Conservation (phyloP, 1,140 invertebrate species). For the Venturia canescens region DNA sequence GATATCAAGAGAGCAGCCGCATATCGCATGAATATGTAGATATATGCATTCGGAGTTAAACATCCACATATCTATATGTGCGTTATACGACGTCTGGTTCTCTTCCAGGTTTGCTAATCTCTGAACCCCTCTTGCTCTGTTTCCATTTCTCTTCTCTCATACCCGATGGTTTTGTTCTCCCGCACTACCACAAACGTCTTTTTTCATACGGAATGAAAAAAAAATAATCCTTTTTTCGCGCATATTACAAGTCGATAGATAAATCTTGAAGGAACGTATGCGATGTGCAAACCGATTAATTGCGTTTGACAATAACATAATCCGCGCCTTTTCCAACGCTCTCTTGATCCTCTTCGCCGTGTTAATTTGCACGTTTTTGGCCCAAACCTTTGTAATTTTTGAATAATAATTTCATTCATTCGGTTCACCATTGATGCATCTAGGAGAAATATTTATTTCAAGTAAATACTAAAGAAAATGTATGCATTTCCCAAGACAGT, state of each 20-base stretch:
- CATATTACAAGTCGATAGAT: background rate
- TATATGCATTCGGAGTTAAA: background rate
- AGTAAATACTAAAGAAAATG: too few relatives aligned
- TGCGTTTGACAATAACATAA: background rate
- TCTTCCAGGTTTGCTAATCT: constrained; percentile 35
- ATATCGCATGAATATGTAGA: background rate
- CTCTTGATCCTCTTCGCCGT: background rate
- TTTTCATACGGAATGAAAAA: background rate
- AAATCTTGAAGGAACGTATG: background rate
- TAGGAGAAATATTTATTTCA: too few relatives aligned
- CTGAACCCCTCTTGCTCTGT: background rate
- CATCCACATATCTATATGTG: background rate
- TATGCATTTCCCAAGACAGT: too few relatives aligned
- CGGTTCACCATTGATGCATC: too few relatives aligned
- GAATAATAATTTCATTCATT: too few relatives aligned
- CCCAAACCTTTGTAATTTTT: background rate
- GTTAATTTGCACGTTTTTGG: background rate
- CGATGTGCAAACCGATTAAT: background rate
- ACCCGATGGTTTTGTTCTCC: background rate
- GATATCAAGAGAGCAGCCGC: constrained; percentile 32
- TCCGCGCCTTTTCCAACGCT: background rate
- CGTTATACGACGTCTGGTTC: constrained; percentile 37
- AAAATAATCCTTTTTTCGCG: constrained; percentile 18
- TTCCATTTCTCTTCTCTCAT: background rate
- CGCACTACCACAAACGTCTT: background rate